Base-by-base conservation (phyloP, 2,888 invertebrate species). In the Melitaea athalia region DNA sequence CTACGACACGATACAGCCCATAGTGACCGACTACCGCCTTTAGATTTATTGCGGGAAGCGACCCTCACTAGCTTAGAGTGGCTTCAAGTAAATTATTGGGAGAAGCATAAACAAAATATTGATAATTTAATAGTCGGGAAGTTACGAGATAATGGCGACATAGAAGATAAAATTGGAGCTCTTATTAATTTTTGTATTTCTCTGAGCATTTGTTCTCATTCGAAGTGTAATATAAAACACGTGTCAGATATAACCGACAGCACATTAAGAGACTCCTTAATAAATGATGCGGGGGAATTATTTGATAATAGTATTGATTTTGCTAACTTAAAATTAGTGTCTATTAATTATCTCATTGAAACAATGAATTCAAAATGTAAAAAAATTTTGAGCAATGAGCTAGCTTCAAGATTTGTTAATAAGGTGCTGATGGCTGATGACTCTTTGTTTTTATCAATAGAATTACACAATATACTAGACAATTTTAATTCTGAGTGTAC, bases 1-100 rank as follows among this genome's bases (percentile, higher is more conserved):
- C 83, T 97, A 63, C 93, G 97, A 64, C 97, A 98, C 82, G 95
- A 96, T 73, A 94, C 95, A 50, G 95, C 97, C 42, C 97, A 98
- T 82, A 94, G 94, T 64, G 93, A 95, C 73, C 93, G 93, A 71
- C 84, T 96, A 43, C 97, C 97, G 15, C 93, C 95, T 0, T 82
- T 96, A 42, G 88, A 89, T 55, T 85, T 95, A 62, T 86, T 97
- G 5, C 90, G 95, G 80, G 91, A 94, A 74, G 96, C 95, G 3
- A 88, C 94, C 31, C 81, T 91, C 38, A 93, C 95, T 77, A 93
- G 95, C 66, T 86, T 96, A 55, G 82, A 94, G 5, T 97, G 97
- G 96, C 84, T 97, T 1, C 93, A 94, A 85, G 86, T 86, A 50
- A 93, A 94, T 78, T 96, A 96, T 83, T 96, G 96, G 96, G 84